These are phyloP conservation scores for Lophius piscatorius DNA, from an alignment of 2,113 vertebrate genomes.

Conservation along the genomic window DNA sequence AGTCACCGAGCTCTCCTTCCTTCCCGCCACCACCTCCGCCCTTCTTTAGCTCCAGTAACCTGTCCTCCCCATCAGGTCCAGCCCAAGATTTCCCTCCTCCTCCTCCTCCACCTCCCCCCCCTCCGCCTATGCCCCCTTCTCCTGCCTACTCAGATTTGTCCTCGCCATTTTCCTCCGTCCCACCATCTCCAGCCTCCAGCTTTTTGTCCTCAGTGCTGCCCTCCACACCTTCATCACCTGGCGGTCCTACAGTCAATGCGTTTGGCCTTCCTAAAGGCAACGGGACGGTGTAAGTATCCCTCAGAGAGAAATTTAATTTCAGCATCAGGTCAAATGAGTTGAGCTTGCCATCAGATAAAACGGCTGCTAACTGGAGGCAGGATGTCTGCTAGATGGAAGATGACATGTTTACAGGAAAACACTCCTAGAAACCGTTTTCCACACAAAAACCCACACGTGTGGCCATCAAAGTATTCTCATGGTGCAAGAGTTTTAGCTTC, in stretches of 20 bases:
- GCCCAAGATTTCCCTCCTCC: slow-evolving; percentile 78
- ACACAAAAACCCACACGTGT: slow-evolving; percentile 19
- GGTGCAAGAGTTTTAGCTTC: slow-evolving; percentile 3
- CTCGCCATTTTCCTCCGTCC: slow-evolving; percentile 75
- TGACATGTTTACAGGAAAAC: slow-evolving; percentile 64
- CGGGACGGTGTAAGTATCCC: slow-evolving; percentile 77
- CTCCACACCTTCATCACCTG: slow-evolving; percentile 84
- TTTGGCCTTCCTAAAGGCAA: slow-evolving; percentile 93
- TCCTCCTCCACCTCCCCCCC: slow-evolving; percentile 80
- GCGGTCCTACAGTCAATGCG: slow-evolving; percentile 85
- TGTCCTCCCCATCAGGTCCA: slow-evolving; percentile 80
- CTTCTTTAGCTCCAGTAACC: slow-evolving; percentile 85
- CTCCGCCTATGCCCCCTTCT: slow-evolving; percentile 63
- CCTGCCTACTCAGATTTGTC: slow-evolving; percentile 69
- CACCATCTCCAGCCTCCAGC: slow-evolving; percentile 86
- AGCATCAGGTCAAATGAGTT: too few species aligned
- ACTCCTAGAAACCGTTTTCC: not conserved
- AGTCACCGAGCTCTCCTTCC: slow-evolving; percentile 88
- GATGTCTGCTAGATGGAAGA: slow-evolving; percentile 43
- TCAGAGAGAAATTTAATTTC: too few species aligned
- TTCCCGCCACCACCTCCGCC: slow-evolving; percentile 94
- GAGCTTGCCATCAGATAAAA: slow-evolving; percentile 3
- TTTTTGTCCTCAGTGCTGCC: slow-evolving; percentile 94
- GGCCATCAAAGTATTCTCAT: slow-evolving; percentile 13
- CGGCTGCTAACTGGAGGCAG: slow-evolving; percentile 25